These are phyloP conservation scores for Nycticryphes semicollaris DNA, from an alignment of 2,113 vertebrate genomes.

Conservation along the genomic window DNA sequence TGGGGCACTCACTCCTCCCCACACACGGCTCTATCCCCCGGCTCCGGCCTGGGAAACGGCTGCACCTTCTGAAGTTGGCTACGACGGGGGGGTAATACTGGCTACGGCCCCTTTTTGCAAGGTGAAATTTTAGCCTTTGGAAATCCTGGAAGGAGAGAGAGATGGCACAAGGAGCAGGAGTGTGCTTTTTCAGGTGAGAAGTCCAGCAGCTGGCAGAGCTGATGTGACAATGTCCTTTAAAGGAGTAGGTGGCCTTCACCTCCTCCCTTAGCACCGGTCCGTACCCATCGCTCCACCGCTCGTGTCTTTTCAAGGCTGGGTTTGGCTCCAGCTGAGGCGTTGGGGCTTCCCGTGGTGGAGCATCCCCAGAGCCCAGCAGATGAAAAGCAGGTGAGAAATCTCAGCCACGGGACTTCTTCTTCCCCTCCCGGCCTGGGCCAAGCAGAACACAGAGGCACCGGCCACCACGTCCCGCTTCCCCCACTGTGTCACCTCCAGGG, in stretches of 20 bases:
- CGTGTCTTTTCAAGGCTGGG: neutral
- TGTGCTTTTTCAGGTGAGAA: neutral
- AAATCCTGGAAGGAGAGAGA: neutral
- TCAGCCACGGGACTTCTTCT: neutral
- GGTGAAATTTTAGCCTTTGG: neutral
- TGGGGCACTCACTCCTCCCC: neutral
- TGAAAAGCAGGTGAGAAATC: neutral
- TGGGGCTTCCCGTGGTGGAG: accelerated
- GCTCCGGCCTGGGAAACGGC: neutral
- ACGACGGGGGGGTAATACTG: neutral
- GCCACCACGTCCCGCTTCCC: neutral
- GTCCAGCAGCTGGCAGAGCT: neutral
- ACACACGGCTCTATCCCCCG: neutral
- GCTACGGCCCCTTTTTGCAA: neutral
- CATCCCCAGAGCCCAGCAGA: neutral
- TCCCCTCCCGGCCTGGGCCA: neutral
- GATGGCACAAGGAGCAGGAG: neutral
- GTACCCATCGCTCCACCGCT: neutral
- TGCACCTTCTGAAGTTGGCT: neutral
- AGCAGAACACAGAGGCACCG: neutral
- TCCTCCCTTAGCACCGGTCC: neutral
- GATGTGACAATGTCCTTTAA: neutral
- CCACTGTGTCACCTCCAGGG: neutral
- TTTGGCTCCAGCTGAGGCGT: neutral
- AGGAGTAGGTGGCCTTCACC: neutral